Conservation (phyloP, 1,140 invertebrate species). For the Nasonia vitripennis region DNA sequence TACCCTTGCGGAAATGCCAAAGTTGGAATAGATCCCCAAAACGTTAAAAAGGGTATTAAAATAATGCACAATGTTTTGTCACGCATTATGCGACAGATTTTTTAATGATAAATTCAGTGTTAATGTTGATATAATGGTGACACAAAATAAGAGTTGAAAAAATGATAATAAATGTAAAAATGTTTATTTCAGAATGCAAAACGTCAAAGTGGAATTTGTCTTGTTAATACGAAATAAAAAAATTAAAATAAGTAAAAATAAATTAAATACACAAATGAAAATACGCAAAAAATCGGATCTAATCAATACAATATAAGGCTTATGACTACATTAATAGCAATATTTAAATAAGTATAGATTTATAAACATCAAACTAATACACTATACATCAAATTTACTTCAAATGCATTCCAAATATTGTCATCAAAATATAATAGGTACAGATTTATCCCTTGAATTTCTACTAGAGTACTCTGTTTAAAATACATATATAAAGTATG, state of each 20-base stretch:
- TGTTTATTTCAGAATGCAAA: background rate
- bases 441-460: background rate
- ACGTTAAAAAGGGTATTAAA: too few species aligned
- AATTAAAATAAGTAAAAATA: background rate
- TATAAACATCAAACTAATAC: background rate
- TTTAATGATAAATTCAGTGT: too few species aligned
- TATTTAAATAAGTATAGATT: background rate
- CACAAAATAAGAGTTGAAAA: too few species aligned
- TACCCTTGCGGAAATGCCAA: constrained; percentile 3
- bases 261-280: background rate
- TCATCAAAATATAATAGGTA: background rate
- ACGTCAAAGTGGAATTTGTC: background rate
- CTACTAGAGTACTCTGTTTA: constrained; percentile 24
- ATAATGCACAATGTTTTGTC: background rate
- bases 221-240: background rate
- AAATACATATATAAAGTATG: constrained; percentile 26
- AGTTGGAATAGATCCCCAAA: background rate
- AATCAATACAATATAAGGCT: too few species aligned
- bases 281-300: background rate
- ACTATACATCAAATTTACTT: constrained; percentile 20
- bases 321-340: background rate
- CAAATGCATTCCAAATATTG: background rate
- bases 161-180: too few species aligned
- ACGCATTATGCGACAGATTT: background rate
- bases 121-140: too few species aligned